Percentiles rank a stretch among this genome's conserved stretches.
phyloP scores from a whole-genome alignment of 2,888 invertebrate species.

The Pseudococcus viburni region DNA sequence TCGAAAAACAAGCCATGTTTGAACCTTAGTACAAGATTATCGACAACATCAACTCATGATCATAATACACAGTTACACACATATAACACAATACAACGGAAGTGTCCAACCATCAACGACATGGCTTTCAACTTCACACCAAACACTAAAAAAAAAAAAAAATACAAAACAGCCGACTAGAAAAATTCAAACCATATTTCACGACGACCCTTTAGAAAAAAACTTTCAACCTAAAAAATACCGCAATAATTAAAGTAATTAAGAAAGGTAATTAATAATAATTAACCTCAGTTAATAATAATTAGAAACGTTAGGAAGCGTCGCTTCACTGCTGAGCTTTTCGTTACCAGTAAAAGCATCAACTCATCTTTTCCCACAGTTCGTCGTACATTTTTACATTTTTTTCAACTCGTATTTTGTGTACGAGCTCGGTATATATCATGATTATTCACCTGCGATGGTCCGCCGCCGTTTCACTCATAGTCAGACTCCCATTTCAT shows the following conservation, averaged over 20 bases:
- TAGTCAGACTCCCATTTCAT: conserved; percentile 55
- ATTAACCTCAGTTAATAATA: conserved; percentile 66
- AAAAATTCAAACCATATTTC: conserved; percentile 47
- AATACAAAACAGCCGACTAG: conserved; percentile 14
- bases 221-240: conserved; percentile 59
- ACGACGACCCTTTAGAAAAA: conserved; percentile 49
- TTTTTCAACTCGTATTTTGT: conserved; percentile 52
- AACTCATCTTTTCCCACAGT: conserved; percentile 63
- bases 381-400: conserved; percentile 49
- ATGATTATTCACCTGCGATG: conserved; percentile 65
- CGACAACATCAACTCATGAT: no score
- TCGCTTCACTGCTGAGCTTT: conserved; percentile 53
- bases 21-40: no score
- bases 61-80: no score
- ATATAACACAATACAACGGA: neutral
- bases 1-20: no score
- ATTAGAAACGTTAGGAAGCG: conserved; percentile 66
- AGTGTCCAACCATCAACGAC: neutral
- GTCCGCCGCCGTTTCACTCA: conserved; percentile 64
- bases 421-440: conserved; percentile 59
- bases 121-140: conserved; percentile 8
- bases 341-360: conserved; percentile 57
- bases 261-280: conserved; percentile 66
- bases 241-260: conserved; percentile 66
- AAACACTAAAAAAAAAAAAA: neutral